Conservation (phyloP, 2,113 vertebrate genomes). For the Sylvietta virens region DNA sequence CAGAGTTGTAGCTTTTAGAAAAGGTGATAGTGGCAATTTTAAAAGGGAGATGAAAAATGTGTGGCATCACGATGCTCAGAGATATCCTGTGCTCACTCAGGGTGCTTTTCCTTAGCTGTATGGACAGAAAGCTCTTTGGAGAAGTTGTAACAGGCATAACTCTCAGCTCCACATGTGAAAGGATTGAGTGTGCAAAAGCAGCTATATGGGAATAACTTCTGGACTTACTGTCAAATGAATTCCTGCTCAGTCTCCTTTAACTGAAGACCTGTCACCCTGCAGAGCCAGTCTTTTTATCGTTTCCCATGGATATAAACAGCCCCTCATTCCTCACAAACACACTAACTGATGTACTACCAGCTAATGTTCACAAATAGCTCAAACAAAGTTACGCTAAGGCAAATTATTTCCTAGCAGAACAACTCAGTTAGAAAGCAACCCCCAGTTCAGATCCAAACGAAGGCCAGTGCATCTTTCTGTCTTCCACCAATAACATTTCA, state of each 20-base stretch:
- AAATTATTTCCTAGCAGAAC: not conserved
- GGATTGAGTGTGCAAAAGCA: not conserved
- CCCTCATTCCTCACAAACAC: not conserved
- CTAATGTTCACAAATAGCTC: not conserved
- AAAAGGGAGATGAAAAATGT: not conserved
- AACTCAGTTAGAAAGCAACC: not conserved
- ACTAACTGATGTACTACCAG: not conserved
- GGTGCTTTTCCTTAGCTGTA: not conserved
- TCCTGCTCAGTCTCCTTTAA: not conserved
- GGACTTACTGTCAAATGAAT: not conserved
- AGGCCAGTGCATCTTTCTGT: not conserved
- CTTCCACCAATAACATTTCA: not conserved
- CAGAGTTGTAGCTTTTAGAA: not conserved
- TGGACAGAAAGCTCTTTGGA: not conserved
- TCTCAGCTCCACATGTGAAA: not conserved
- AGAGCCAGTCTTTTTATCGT: not conserved
- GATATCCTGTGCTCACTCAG: not conserved
- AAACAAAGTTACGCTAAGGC: not conserved
- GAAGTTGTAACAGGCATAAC: not conserved
- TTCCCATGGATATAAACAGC: not conserved
- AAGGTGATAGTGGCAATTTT: not conserved
- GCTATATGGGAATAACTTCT: not conserved
- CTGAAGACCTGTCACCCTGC: not conserved
- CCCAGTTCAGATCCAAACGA: not conserved
- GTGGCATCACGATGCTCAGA: not conserved